A percentile compares a stretch with the other conserved stretches of the same genome.
These are phyloP conservation scores for Peromyscus polionotus DNA, from an alignment of 2,113 vertebrate species.

Conservation along the genomic window DNA sequence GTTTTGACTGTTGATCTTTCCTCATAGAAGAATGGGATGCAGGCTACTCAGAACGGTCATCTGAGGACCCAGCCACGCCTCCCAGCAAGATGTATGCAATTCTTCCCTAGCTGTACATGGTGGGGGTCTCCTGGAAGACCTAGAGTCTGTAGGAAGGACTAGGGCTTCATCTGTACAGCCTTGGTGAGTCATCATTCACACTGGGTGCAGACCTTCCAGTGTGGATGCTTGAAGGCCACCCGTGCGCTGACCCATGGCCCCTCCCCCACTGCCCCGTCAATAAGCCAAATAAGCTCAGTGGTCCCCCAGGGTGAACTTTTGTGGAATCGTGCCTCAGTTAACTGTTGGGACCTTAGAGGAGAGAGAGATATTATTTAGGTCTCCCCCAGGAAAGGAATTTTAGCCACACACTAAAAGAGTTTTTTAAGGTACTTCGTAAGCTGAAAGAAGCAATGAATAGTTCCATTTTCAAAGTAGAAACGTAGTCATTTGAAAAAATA, in stretches of 20 bases:
- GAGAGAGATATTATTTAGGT: neutral
- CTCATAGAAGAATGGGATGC: neutral
- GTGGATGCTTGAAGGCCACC: neutral
- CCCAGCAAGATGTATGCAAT: neutral
- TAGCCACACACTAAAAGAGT: neutral
- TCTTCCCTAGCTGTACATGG: neutral
- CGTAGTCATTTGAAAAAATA: conserved; percentile 12
- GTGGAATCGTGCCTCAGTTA: neutral
- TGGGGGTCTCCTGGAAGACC: neutral
- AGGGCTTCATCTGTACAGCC: neutral
- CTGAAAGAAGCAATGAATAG: neutral
- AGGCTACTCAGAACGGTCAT: neutral
- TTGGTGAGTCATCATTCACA: neutral
- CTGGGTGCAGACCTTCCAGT: neutral
- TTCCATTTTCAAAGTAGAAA: conserved; percentile 13
- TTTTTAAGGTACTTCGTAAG: neutral
- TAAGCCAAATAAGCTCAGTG: neutral
- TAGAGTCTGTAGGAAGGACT: neutral
- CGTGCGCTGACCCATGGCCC: too few species aligned
- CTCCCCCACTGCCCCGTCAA: too few species aligned
- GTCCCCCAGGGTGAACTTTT: neutral
- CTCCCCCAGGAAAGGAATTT: neutral
- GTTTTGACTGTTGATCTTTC: neutral
- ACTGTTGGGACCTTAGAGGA: neutral
- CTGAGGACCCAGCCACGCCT: neutral